Percentiles rank a stretch among this genome's conserved stretches.
Evolutionary conservation across 2,888 invertebrate genomes (phyloP).

Genomic region (Chaitophorus viminalis): DNA sequence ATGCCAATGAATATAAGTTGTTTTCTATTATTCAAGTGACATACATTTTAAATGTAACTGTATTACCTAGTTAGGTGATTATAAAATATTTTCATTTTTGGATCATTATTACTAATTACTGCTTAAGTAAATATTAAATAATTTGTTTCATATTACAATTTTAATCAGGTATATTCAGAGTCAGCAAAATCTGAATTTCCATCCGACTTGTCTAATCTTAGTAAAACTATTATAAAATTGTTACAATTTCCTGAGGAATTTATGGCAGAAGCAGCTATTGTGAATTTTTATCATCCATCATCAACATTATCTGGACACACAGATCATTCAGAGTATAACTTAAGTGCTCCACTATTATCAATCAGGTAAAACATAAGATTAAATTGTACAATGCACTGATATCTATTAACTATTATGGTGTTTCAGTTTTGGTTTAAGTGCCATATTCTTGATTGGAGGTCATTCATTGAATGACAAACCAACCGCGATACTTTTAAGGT

Average conservation of each 20-base stretch:
- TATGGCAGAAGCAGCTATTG: slow-evolving; percentile 90
- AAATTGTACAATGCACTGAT: neutral
- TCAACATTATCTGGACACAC: slow-evolving; percentile 93
- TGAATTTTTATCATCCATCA: slow-evolving; percentile 95
- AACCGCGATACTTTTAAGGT: slow-evolving; percentile 78
- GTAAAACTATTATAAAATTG: slow-evolving; percentile 73
- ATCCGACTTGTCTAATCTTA: slow-evolving; percentile 75
- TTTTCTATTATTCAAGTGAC: too few relatives aligned
- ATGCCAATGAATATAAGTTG: too few relatives aligned
- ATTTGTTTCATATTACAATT: neutral
- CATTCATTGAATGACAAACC: slow-evolving; percentile 75
- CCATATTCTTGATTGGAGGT: slow-evolving; percentile 93
- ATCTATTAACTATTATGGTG: neutral
- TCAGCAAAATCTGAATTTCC: slow-evolving; percentile 77
- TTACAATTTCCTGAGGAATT: slow-evolving; percentile 73
- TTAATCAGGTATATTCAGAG: slow-evolving; percentile 77
- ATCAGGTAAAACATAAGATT: slow-evolving; percentile 73
- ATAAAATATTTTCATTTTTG: too few relatives aligned
- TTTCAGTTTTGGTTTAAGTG: slow-evolving; percentile 92
- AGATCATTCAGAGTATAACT: slow-evolving; percentile 90
- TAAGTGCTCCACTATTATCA: slow-evolving; percentile 89
- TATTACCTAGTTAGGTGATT: too few relatives aligned
- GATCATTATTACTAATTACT: neutral
- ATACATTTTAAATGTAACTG: too few relatives aligned
- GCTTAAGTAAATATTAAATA: neutral